Percentiles rank a stretch among this genome's conserved stretches.
Evolutionary conservation across 2,113 vertebrate genomes (phyloP).

Genomic region (Proterorhinus semilunaris): DNA sequence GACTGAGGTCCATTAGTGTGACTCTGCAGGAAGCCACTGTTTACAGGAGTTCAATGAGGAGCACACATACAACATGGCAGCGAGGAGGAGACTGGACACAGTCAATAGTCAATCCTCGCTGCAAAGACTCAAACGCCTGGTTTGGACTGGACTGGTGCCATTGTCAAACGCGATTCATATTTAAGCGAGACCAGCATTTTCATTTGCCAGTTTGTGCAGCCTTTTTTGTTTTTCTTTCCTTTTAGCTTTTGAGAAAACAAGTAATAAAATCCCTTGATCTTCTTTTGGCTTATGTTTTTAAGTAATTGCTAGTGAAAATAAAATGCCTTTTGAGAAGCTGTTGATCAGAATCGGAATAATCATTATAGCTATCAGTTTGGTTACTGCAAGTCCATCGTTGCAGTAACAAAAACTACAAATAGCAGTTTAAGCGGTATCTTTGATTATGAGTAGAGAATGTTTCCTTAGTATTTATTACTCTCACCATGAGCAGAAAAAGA

Average conservation of each 20-base stretch:
- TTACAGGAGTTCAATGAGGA: constrained; percentile 60
- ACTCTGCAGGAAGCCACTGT: constrained; percentile 39
- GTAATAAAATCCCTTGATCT: too few species aligned
- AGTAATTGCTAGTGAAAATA: too few species aligned
- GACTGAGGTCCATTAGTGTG: constrained; percentile 52
- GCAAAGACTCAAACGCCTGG: constrained; percentile 38
- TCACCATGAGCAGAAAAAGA: background rate
- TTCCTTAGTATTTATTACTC: background rate
- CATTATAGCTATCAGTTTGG: too few species aligned
- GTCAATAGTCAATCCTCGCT: constrained; percentile 41
- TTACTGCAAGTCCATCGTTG: too few species aligned
- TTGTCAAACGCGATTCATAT: background rate
- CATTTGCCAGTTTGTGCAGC: background rate
- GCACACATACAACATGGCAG: constrained; percentile 50
- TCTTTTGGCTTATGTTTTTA: too few species aligned
- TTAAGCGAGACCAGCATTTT: background rate
- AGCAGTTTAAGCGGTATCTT: background rate
- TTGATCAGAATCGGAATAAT: too few species aligned
- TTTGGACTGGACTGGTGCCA: background rate
- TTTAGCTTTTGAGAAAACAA: too few species aligned
- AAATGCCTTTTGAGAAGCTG: too few species aligned
- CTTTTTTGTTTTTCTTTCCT: too few species aligned
- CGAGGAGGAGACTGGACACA: constrained; percentile 34
- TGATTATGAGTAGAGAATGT: background rate
- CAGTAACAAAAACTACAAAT: background rate